Evolutionary conservation across 2,888 invertebrate species (phyloP), one percentile per base, ranked within the genome.

Genomic region (Chalcosyrphus nemorum): DNA sequence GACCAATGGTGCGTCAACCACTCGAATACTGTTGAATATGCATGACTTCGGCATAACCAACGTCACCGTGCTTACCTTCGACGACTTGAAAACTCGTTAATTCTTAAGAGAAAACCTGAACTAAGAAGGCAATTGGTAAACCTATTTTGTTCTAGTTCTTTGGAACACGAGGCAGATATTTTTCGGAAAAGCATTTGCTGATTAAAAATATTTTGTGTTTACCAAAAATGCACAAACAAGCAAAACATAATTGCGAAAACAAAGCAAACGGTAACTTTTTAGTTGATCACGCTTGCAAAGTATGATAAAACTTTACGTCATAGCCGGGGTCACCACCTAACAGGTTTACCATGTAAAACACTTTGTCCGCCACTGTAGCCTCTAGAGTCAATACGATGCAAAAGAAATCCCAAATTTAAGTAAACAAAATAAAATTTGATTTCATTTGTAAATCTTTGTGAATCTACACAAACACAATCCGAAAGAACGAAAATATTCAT

Each of bases 401-500:
- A 6, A 38, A 17, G 24, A 47, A 59, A 57, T 17, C 21, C 32
- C 45, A 45, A 47, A 32, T 24, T 13, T 4, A 57, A 47, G 35
- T 24, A 45, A 65, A 74, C 63, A 54, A 52, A 52, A 47, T 45
- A 38, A 56, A 4, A 15, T n/a, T n/a, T n/a, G n/a, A n/a, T n/a
- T n/a, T n/a, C n/a, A n/a, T n/a, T n/a, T n/a, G n/a, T n/a, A n/a
- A n/a, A n/a, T n/a, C 27, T 45, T 24, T n/a, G 35, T 29, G 17
- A 17, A 9, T 41, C 41, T 65, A 47, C 32, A 15, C 19, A 11
- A 45, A 17, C 19, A 41, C 29, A 47, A 19, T 6, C 29, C 9
- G 35, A 9, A 13, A 13, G 29, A 24, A 19, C 29, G n/a, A 35
- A 63, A 54, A 38, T 50, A 65, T 65, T 65, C 54, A 54, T 19